Conservation (phyloP, 1,140 invertebrate genomes). For the Megalopta genalis region DNA sequence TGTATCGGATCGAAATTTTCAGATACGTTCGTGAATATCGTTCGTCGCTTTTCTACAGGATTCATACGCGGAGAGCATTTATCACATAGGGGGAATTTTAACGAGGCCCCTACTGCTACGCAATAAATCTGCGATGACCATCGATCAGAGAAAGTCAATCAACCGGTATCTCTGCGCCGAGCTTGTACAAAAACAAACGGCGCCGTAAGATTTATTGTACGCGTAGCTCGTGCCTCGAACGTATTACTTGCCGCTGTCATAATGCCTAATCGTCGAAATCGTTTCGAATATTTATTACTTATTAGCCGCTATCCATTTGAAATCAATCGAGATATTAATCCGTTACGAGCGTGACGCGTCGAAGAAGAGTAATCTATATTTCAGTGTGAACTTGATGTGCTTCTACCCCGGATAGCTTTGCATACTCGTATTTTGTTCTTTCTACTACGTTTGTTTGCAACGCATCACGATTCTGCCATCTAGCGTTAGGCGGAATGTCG, state of each 20-base stretch:
- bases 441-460: not conserved
- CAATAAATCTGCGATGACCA: slow-evolving; percentile 45
- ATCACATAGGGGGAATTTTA: slow-evolving; percentile 26
- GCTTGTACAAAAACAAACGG: slow-evolving; percentile 11
- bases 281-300: not conserved
- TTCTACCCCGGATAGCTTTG: not conserved
- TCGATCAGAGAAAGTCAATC: slow-evolving; percentile 46
- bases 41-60: not conserved
- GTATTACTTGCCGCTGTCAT: not conserved
- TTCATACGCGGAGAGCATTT: slow-evolving; percentile 28
- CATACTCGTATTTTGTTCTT: not conserved
- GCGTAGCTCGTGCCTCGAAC: not conserved
- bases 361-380: too few species aligned
- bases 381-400: not conserved
- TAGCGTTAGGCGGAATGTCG: not conserved
- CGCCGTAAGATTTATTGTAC: slow-evolving; percentile 31
- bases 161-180: slow-evolving; percentile 20
- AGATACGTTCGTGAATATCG: not conserved
- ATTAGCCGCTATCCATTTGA: not conserved
- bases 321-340: not conserved
- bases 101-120: slow-evolving; percentile 6
- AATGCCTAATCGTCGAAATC: not conserved
- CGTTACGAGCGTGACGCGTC: too few species aligned
- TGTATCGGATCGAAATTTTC: not conserved
- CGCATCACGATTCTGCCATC: not conserved